A percentile compares a stretch with the other conserved stretches of the same genome.
These are phyloP conservation scores for Physocephala rufipes DNA, from an alignment of 2,888 invertebrate species.

Conservation along the genomic window DNA sequence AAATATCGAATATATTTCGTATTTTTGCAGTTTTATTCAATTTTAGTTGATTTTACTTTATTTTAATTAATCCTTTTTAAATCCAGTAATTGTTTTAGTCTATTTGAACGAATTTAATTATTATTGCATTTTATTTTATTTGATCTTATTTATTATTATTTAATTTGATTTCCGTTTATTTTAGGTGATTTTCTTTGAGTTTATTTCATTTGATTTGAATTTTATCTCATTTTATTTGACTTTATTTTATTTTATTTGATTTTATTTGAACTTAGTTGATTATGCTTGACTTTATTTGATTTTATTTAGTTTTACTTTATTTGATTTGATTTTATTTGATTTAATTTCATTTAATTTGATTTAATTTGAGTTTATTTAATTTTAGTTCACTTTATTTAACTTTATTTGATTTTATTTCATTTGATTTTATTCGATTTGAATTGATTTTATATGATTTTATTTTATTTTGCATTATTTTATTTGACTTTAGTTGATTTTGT, in stretches of 20 bases:
- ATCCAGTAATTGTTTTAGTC: too few relatives aligned
- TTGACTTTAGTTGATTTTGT: conserved; percentile 15
- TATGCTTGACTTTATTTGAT: conserved; percentile 8
- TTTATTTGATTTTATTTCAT: conserved; percentile 11
- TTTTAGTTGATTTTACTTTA: too few relatives aligned
- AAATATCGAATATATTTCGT: too few relatives aligned
- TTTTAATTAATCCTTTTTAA: too few relatives aligned
- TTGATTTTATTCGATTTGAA: conserved; percentile 15
- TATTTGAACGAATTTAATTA: too few relatives aligned
- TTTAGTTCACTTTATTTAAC: conserved; percentile 14
- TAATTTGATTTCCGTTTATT: too few relatives aligned
- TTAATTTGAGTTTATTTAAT: conserved; percentile 18
- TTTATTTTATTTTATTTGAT: conserved; percentile 12
- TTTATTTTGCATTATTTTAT: conserved; percentile 21
- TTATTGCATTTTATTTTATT: too few relatives aligned
- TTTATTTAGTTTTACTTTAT: conserved; percentile 17
- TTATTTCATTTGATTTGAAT: conserved; percentile 11
- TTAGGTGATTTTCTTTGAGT: background rate
- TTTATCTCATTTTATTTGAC: conserved; percentile 11
- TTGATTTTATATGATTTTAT: conserved; percentile 14
- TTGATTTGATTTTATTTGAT: conserved; percentile 13
- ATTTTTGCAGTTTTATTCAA: too few relatives aligned
- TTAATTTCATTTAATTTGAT: conserved; percentile 12
- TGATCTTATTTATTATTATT: too few relatives aligned
- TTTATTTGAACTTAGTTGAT: conserved; percentile 11